These are phyloP conservation scores for Arrhamphus sclerolepis DNA, from an alignment of 2,797 vertebrate species.

Conservation along the genomic window DNA sequence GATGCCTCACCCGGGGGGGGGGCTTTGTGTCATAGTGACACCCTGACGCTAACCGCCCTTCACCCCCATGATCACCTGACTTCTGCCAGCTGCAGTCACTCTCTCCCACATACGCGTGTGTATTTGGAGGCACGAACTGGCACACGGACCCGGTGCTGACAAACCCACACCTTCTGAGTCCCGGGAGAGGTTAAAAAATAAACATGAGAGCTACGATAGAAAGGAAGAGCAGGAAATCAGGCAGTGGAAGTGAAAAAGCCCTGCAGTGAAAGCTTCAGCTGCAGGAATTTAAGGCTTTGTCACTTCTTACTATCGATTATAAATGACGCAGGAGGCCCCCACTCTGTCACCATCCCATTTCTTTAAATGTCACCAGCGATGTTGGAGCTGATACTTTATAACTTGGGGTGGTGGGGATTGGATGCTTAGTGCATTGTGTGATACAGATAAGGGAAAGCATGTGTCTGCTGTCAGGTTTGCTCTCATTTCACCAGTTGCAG, in stretches of 20 bases:
- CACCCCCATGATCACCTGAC: conserved; percentile 36
- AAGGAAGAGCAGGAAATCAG: conserved; percentile 18
- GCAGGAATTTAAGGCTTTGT: conserved; percentile 49
- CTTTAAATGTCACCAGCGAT: conserved; percentile 80
- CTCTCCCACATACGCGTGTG: conserved; percentile 12
- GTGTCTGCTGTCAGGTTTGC: conserved; percentile 34
- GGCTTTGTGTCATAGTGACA: conserved; percentile 52
- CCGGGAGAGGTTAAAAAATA: conserved; percentile 20
- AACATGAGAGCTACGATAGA: conserved; percentile 24
- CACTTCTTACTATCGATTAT: conserved; percentile 68
- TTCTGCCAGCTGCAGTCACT: conserved; percentile 30
- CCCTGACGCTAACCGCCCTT: background rate
- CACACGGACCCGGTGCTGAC: conserved; percentile 28
- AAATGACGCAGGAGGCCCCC: conserved; percentile 61
- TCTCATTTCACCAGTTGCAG: conserved; percentile 21
- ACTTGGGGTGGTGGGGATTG: conserved; percentile 11
- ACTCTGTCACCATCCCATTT: conserved; percentile 71
- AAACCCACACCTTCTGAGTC: conserved; percentile 26
- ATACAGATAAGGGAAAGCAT: conserved; percentile 58
- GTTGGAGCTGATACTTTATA: conserved; percentile 64
- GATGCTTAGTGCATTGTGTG: conserved; percentile 44
- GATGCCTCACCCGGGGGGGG: conserved; percentile 37
- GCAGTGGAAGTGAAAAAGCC: conserved; percentile 21
- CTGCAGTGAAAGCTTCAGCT: conserved; percentile 11
- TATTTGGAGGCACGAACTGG: background rate